Evolutionary conservation across 2,113 vertebrate genomes (phyloP).

Genomic region (Cygnus atratus): DNA sequence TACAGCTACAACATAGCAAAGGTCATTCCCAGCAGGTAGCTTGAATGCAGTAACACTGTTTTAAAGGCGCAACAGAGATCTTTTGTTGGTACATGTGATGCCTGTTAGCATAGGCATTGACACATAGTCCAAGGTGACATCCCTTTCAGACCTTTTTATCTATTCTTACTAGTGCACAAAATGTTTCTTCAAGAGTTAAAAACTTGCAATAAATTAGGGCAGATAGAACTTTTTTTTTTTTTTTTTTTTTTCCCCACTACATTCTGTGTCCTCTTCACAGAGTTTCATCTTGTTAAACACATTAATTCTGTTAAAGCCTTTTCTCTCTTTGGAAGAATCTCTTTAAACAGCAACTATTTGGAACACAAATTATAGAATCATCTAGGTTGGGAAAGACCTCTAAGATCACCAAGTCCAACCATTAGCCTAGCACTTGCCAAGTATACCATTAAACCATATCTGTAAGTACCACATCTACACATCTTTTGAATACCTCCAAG

Average conservation of each 20-base stretch:
- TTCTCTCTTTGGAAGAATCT: background rate
- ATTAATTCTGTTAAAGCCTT: background rate
- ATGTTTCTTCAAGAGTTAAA: background rate
- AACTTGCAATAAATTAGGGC: background rate
- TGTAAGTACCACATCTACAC: too few relatives aligned
- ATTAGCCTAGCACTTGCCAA: too few relatives aligned
- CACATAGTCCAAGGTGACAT: background rate
- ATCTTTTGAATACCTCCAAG: too few relatives aligned
- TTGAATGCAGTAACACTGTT: background rate
- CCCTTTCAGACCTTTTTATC: background rate
- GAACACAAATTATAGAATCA: background rate
- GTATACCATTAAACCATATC: too few relatives aligned
- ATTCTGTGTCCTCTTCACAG: background rate
- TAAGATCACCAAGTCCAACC: too few relatives aligned
- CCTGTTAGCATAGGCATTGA: background rate
- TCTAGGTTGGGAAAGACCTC: too few relatives aligned
- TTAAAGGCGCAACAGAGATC: background rate
- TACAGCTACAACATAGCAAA: background rate
- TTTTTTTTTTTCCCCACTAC: background rate
- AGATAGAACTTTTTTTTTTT: background rate
- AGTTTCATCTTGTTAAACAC: accelerated
- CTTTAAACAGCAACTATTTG: background rate
- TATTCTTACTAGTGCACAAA: background rate
- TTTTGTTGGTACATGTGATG: background rate
- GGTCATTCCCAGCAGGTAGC: background rate